Percentiles rank a stretch among this genome's conserved stretches.
Conservation (phyloP, 1,140 invertebrate genomes). For the Drosophila carrolli region DNA sequence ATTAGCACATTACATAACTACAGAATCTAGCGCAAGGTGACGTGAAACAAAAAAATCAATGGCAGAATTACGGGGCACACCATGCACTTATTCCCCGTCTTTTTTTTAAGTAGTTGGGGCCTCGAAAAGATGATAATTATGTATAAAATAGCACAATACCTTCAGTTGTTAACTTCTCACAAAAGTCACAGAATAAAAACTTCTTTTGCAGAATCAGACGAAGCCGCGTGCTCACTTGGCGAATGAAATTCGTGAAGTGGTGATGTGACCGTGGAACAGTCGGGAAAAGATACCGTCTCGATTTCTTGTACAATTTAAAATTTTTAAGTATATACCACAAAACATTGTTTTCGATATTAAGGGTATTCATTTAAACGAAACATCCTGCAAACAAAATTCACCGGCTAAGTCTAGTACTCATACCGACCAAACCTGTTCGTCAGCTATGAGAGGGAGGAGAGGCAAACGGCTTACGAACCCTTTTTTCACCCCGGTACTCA, state of each 20-base stretch:
- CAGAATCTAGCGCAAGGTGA: constrained; percentile 76
- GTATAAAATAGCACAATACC: constrained; percentile 70
- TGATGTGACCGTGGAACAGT: background rate
- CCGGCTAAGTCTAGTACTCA: too few relatives aligned
- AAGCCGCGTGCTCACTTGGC: constrained; percentile 83
- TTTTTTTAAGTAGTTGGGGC: constrained; percentile 16
- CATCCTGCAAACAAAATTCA: too few relatives aligned
- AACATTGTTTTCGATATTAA: too few relatives aligned
- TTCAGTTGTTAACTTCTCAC: constrained; percentile 84
- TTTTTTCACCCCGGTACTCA: too few relatives aligned
- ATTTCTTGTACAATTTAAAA: too few relatives aligned
- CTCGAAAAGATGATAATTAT: constrained; percentile 16
- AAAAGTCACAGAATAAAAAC: constrained; percentile 85
- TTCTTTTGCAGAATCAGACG: constrained; percentile 84
- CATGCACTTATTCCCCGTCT: constrained; percentile 35
- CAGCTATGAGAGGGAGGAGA: too few relatives aligned
- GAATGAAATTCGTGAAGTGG: constrained; percentile 77
- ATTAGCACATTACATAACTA: constrained; percentile 81
- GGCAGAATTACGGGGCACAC: constrained; percentile 41
- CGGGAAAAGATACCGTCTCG: too few relatives aligned
- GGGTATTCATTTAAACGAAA: too few relatives aligned
- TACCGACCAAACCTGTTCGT: too few relatives aligned
- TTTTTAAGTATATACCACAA: too few relatives aligned
- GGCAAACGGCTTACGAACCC: too few relatives aligned
- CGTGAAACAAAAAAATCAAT: constrained; percentile 78